Conservation (phyloP, 2,797 vertebrate species). For the Borostomias antarcticus region DNA sequence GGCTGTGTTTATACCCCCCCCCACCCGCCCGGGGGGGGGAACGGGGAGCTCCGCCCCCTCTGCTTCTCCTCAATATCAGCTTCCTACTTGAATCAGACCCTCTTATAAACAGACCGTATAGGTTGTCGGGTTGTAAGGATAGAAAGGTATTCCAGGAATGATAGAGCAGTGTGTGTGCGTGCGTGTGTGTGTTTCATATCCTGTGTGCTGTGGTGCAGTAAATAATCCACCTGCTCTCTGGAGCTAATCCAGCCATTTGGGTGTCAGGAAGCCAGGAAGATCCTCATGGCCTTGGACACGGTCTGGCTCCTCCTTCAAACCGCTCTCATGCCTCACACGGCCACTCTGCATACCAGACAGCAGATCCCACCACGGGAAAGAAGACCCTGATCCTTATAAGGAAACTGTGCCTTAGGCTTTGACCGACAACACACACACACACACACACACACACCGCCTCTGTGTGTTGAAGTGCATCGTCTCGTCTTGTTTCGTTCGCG, state of each 20-base stretch:
- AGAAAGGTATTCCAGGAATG: constrained; percentile 14
- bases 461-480: too few species aligned
- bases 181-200: constrained; percentile 32
- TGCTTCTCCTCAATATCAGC: constrained; percentile 16
- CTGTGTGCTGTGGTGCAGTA: constrained; percentile 28
- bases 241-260: constrained; percentile 36
- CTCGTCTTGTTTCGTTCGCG: too few species aligned
- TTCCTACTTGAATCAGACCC: constrained; percentile 26
- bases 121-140: background rate
- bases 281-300: constrained; percentile 32
- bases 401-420: background rate
- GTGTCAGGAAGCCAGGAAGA: constrained; percentile 22
- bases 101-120: constrained; percentile 4
- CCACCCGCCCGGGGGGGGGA: background rate
- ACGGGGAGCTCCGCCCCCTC: background rate
- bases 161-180: background rate
- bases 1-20: constrained; percentile 4
- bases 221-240: constrained; percentile 35
- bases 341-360: constrained; percentile 23
- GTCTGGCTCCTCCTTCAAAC: constrained; percentile 25
- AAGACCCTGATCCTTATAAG: background rate
- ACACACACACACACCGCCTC: background rate
- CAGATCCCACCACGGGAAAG: constrained; percentile 5
- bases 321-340: constrained; percentile 22
- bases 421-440: too few species aligned